Evolutionary conservation across 1,140 invertebrate species (phyloP).

Genomic region (Philopotamus ludificatus): DNA sequence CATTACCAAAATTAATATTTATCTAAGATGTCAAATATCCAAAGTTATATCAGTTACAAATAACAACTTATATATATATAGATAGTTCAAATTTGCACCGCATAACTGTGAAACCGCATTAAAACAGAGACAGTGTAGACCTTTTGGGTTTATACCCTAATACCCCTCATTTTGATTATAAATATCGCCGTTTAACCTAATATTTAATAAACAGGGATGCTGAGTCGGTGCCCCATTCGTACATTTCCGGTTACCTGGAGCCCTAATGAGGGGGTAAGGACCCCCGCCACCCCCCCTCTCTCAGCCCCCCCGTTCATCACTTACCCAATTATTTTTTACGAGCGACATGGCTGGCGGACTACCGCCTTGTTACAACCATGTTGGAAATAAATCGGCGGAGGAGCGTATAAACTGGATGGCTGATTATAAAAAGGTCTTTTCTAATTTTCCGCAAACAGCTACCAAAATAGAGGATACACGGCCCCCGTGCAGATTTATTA

Average conservation of each 20-base stretch:
- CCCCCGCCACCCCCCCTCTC: not conserved
- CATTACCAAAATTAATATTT: too few species aligned
- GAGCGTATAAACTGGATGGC: constrained; percentile 1
- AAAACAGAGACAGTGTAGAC: too few species aligned
- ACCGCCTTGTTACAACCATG: constrained; percentile 28
- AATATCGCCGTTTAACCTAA: too few species aligned
- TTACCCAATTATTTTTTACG: constrained; percentile 40
- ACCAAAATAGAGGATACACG: not conserved
- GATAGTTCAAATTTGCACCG: too few species aligned
- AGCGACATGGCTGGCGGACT: constrained; percentile 21
- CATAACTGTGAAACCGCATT: too few species aligned
- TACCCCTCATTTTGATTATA: too few species aligned
- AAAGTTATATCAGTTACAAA: too few species aligned
- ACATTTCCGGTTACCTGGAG: constrained; percentile 5
- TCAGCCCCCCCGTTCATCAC: constrained; percentile 21
- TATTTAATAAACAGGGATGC: too few species aligned
- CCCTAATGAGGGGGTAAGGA: not conserved
- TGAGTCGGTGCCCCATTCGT: too few species aligned
- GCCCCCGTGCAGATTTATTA: not conserved
- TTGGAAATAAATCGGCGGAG: constrained; percentile 1
- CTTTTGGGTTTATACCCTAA: too few species aligned
- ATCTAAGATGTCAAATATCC: too few species aligned
- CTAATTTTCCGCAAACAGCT: not conserved
- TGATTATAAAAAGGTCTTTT: not conserved
- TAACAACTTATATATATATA: too few species aligned